Base-by-base conservation (phyloP, 2,888 invertebrate genomes). In the Plemyria rubiginata region DNA sequence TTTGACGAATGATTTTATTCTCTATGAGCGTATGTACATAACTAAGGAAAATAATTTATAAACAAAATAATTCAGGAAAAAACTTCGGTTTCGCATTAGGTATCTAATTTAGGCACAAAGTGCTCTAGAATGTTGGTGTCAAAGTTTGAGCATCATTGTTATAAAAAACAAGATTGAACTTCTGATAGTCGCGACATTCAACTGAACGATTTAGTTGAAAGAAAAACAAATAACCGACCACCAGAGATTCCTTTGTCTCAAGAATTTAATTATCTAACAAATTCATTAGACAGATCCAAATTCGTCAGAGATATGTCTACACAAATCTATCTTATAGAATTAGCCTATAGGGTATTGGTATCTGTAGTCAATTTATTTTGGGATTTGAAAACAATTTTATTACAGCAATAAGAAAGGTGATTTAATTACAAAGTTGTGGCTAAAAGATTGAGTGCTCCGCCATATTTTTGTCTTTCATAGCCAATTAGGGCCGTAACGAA, bases 201-300 rank as follows among this genome's bases (percentile, higher is more conserved):
- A 74, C 65, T 73, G 77, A 79, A 78, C 81, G 81, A 84, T 85
- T 83, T 77, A 78, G 79, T 71, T 68, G 78, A 84, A 85, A 85
- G 67, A 80, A 84, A 83, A 82, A 77, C 67, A 72, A 73, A 65
- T 66, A 65, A 62, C 54, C 63, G 68, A 70, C 75, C 67, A 70
- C 71, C 75, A 68, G 60, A 76, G 75, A 88, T 89, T 84, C 87
- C 79, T 72, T 75, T 74, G 74, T 81, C 77, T 71, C 70, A 77
- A 68, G 70, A 77, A 70, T 63, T 73, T 72, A 80, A 83, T 80
- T 60, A 78, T 78, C 66, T 72, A 72, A 88, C 88, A 84, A 85
- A 86, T 88, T 87, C 84, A 89, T 87, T 84, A 82, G 79, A 81
- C 78, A 68, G 60, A 54, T 70, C 80, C 81, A 77, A 89, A 88